Evolutionary conservation across 2,113 vertebrate species (phyloP), one percentile per base, ranked within the genome.

Genomic region (Lipophrys pholis): DNA sequence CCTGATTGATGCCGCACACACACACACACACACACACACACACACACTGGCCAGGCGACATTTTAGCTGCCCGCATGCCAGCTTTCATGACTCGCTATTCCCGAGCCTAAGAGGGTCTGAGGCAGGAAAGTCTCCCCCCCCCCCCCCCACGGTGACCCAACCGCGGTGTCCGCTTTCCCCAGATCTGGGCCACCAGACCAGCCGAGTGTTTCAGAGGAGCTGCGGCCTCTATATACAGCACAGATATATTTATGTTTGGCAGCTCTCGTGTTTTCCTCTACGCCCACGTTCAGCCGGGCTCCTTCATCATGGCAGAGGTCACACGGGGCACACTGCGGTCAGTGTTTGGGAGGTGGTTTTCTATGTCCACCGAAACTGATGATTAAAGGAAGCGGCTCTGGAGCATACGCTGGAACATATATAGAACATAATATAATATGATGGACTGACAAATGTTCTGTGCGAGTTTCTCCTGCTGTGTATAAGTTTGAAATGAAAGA

Each of bases 121-220:
- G 67, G 65, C 76, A 78, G 91, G 92, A 91, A 92, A 91, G 86
- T 91, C 90, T n/a, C n/a, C n/a, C n/a, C 89, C 92, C 79, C 68
- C 36, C 40, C 91, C 90, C 89, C 92, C 79, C 69, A 39, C 40
- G 55, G 69, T 74, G 60, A 86, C 73, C 81, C 73, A 63, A 76
- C 74, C 12, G 2, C 38, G 85, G 93, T 91, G 87, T 93, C 87
- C 0, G 38, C 84, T 91, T 90, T 70, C 91, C 30, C 7, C 61
- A 15, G 55, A 87, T 76, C 68, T 71, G 62, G 87, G 74, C 65
- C 88, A 80, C 53, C 58, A 52, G 75, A 59, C 72, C 43, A 73
- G 73, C 61, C 72, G 38, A 8, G 48, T 71, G 79, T 59, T 59
- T 52, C 59, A 48, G 57, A 49, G 53, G 51, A 70, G 68, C 78